Base-by-base conservation (phyloP, 2,888 invertebrate species). In the Junonia oenone region DNA sequence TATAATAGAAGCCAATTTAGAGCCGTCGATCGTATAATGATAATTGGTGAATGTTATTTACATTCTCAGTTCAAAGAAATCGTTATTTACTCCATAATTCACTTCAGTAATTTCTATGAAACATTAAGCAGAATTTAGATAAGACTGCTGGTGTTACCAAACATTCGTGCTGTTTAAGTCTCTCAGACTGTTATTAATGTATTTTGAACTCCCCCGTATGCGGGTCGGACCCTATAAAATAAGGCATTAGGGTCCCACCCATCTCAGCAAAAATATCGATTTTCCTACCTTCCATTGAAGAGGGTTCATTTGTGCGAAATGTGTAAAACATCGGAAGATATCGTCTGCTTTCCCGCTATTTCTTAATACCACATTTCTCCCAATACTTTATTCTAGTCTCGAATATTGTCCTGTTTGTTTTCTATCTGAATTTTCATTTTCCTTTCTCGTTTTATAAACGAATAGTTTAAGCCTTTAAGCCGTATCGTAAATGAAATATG, bases 131-230 rank as follows among this genome's bases (percentile, higher is more conserved):
- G 8, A 46, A 17, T 53, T 40, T 40, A 31, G 31, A 47, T 14
- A 49, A 35, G 14, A 37, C 11, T 5, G 26, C 31, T 43, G 38
- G 19, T 48, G 38, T 48, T 48, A 31, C 47, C 43, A 48, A 51
- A 48, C 29, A 33, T 33, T 51, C 40, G 51, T 56, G 46, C 59
- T 51, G 57, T 63, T 55, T 50, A 35, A 60, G 47, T 50, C 51
- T 48, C 50, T 48, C 47, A 59, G 58, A 58, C 56, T 72, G 68
- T 83, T 84, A 85, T 85, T 83, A 79, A 83, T 81, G 77, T 80
- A 76, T 74, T 76, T 71, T 68, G 63, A 33, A 33, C 63, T 69
- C 68, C 72, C 55, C 35, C 58, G 48, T 47, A 56, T 22, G 22
- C 51, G 51, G 56, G 37, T 49, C 49, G 55, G 58, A 55, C 55